A percentile compares a stretch with the other conserved stretches of the same genome.
Evolutionary conservation across 1,140 invertebrate species (phyloP).

Genomic region (Copidosoma floridanum): DNA sequence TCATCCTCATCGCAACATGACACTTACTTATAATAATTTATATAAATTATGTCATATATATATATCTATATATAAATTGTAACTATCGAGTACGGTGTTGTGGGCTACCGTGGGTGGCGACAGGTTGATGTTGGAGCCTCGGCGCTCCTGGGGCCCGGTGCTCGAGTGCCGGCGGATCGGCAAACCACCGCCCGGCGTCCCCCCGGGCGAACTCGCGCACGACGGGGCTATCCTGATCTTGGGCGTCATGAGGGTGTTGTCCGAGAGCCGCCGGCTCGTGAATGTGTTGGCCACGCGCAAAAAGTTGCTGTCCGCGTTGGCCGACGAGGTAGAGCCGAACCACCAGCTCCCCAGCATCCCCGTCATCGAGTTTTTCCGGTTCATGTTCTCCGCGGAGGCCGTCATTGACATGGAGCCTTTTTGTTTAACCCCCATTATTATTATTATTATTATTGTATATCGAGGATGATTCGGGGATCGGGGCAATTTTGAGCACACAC

Average conservation of each 20-base stretch:
- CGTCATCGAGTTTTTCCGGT: constrained; percentile 47
- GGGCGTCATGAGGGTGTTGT: constrained; percentile 88
- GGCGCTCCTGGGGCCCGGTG: constrained; percentile 82
- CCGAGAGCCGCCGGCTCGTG: constrained; percentile 80
- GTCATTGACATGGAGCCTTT: constrained; percentile 53
- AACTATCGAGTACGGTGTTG: no score
- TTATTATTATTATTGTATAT: no score
- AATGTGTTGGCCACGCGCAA: constrained; percentile 78
- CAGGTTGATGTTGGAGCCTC: constrained; percentile 79
- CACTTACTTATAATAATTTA: no score
- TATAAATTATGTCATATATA: no score
- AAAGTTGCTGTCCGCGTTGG: constrained; percentile 79
- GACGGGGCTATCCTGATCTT: constrained; percentile 82
- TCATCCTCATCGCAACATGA: neutral
- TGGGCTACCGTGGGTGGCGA: constrained; percentile 80
- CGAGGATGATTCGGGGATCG: no score
- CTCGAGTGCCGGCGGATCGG: constrained; percentile 85
- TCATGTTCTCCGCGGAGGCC: constrained; percentile 55
- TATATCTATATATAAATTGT: no score
- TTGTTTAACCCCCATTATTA: no score
- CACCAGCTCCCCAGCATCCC: constrained; percentile 72
- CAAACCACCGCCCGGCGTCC: constrained; percentile 75
- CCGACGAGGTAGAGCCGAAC: constrained; percentile 70
- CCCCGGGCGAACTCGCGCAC: constrained; percentile 82
- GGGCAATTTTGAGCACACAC: no score